A percentile compares a stretch with the other conserved stretches of the same genome.
Conservation (phyloP, 2,888 invertebrate species). For the Schizaphis graminum region DNA sequence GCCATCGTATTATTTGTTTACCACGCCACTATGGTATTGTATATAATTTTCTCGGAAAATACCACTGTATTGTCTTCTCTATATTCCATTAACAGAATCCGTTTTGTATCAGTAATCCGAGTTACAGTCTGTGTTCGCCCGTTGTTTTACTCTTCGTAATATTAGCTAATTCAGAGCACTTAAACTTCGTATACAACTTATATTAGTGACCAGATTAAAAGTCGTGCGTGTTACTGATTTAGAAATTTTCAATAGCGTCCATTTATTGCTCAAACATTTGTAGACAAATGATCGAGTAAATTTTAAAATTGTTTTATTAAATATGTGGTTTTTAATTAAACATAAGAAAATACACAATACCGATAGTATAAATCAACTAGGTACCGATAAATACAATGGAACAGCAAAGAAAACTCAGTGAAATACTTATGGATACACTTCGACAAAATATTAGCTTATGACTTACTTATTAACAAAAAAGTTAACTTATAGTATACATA, state of each 20-base stretch:
- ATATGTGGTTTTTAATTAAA: background rate
- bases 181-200: constrained; percentile 15
- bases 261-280: background rate
- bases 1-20: constrained; percentile 9
- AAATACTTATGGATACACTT: background rate
- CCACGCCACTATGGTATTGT: constrained; percentile 34
- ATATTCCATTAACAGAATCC: constrained; percentile 48
- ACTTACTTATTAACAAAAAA: no score
- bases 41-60: constrained; percentile 39
- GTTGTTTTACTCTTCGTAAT: background rate
- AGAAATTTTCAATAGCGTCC: background rate
- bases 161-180: constrained; percentile 15
- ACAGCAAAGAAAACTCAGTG: background rate
- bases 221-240: background rate
- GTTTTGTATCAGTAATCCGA: constrained; percentile 48
- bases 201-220: constrained; percentile 10
- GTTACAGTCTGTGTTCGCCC: background rate
- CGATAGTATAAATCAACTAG: background rate
- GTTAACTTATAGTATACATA: no score
- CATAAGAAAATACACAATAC: background rate
- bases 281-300: background rate
- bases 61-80: constrained; percentile 19
- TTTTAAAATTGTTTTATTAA: background rate
- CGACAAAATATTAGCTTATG: no score
- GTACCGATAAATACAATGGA: background rate